Evolutionary conservation across 2,113 vertebrate genomes (phyloP).

Genomic region (Paradoxurus hermaphroditus): DNA sequence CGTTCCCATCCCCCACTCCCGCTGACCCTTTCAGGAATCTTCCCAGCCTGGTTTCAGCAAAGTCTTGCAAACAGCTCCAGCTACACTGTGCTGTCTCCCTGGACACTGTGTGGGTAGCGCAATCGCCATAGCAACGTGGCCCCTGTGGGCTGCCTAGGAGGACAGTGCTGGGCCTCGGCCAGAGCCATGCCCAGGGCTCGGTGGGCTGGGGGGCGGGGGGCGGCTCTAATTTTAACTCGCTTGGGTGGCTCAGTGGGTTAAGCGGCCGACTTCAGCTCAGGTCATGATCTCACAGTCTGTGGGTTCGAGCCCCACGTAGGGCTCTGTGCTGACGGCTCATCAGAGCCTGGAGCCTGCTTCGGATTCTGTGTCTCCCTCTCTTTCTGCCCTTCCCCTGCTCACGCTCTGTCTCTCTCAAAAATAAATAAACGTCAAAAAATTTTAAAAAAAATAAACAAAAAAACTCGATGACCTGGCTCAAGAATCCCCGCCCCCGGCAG

Average conservation of each 20-base stretch:
- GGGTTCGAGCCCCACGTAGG: no score
- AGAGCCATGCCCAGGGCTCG: background rate
- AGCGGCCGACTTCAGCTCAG: no score
- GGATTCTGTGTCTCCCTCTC: no score
- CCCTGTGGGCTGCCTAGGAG: conserved; percentile 44
- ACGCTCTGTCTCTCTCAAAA: no score
- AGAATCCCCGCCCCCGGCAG: background rate
- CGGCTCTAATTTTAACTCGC: background rate
- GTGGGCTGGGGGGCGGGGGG: background rate
- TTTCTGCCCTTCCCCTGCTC: no score
- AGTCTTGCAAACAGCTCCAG: conserved; percentile 52
- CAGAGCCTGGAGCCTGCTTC: no score
- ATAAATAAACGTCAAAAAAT: no score
- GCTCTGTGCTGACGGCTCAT: no score
- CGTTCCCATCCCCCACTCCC: background rate
- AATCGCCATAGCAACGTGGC: conserved; percentile 68
- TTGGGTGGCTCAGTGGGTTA: no score
- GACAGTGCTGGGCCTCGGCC: background rate
- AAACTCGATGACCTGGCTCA: background rate
- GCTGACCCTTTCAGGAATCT: conserved; percentile 40
- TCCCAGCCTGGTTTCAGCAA: conserved; percentile 48
- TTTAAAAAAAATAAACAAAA: no score
- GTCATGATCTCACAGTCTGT: no score
- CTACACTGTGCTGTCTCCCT: conserved; percentile 60
- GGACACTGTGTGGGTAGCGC: conserved; percentile 65